phyloP scores from a whole-genome alignment of 2,888 invertebrate genomes.

The Drosophila testacea region DNA sequence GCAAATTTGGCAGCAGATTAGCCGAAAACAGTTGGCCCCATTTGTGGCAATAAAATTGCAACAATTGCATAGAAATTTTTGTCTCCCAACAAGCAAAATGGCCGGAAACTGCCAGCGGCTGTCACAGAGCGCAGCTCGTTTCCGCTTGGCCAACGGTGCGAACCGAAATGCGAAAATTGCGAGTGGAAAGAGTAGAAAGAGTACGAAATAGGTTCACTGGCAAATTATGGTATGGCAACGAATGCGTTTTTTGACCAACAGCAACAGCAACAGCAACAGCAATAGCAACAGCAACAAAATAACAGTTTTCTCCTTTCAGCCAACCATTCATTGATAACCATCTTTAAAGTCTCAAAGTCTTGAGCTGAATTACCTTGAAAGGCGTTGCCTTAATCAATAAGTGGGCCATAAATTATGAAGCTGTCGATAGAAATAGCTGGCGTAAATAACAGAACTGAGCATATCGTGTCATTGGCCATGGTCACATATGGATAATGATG shows the following conservation, averaged over 20 bases:
- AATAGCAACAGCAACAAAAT: slow-evolving; percentile 18
- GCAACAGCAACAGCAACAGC: slow-evolving; percentile 2
- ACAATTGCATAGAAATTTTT: slow-evolving; percentile 63
- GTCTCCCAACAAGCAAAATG: slow-evolving; percentile 34
- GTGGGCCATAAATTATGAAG: slow-evolving; percentile 75
- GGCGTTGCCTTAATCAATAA: slow-evolving; percentile 66
- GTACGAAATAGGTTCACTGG: slow-evolving; percentile 1
- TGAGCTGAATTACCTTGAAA: slow-evolving; percentile 23
- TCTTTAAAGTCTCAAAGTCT: slow-evolving; percentile 30
- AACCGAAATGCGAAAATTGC: slow-evolving; percentile 21
- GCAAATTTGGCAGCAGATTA: slow-evolving; percentile 74
- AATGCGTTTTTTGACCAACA: slow-evolving; percentile 21
- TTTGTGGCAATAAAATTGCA: slow-evolving; percentile 76
- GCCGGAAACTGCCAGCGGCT: slow-evolving; percentile 58
- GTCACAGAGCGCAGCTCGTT: slow-evolving; percentile 59
- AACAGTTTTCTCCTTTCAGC: slow-evolving; percentile 2
- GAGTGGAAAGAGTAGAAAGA: slow-evolving; percentile 8
- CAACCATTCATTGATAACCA: slow-evolving; percentile 43
- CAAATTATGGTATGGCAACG: slow-evolving; percentile 37
- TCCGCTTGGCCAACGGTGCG: slow-evolving; percentile 64
- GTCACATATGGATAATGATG: slow-evolving; percentile 59
- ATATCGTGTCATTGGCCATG: slow-evolving; percentile 30
- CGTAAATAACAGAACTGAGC: slow-evolving; percentile 47
- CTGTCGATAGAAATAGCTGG: slow-evolving; percentile 67
- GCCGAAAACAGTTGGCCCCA: slow-evolving; percentile 64